phyloP scores from a whole-genome alignment of 2,113 vertebrate genomes.

The Theristicus caerulescens region DNA sequence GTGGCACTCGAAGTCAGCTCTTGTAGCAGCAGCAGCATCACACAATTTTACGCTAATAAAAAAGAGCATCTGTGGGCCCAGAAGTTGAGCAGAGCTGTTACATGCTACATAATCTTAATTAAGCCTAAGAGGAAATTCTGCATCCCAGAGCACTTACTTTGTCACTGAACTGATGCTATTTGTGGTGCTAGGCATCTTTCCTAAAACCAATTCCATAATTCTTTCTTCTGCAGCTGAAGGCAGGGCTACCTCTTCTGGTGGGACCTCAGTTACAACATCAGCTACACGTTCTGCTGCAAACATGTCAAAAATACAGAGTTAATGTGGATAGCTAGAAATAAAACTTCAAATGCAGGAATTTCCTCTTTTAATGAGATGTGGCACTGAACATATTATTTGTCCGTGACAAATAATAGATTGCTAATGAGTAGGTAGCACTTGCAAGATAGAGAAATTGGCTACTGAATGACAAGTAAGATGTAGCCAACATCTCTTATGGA shows the following conservation, averaged over 20 bases:
- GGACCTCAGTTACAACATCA: slow-evolving; percentile 67
- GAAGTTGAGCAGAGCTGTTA: not conserved
- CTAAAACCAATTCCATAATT: slow-evolving; percentile 79
- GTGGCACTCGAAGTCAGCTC: not conserved
- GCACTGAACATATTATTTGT: not conserved
- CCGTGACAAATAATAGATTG: not conserved
- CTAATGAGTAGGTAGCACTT: not conserved
- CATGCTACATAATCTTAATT: not conserved
- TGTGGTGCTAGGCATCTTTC: slow-evolving; percentile 67
- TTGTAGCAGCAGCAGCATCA: not conserved
- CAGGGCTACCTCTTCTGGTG: slow-evolving; percentile 68
- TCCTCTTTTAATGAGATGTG: not conserved
- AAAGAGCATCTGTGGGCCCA: not conserved
- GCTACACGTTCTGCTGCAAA: slow-evolving; percentile 67
- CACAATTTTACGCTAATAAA: not conserved
- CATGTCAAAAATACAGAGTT: not conserved
- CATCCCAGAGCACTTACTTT: slow-evolving; percentile 69
- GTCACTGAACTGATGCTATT: slow-evolving; percentile 63
- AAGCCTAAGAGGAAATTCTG: not conserved
- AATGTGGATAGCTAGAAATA: not conserved
- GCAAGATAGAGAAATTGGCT: not conserved
- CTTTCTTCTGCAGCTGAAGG: slow-evolving; percentile 69
- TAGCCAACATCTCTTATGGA: not conserved
- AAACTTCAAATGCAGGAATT: not conserved
- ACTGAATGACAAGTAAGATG: not conserved